Conservation (phyloP, 1,140 invertebrate genomes). For the Leucophenga varia region DNA sequence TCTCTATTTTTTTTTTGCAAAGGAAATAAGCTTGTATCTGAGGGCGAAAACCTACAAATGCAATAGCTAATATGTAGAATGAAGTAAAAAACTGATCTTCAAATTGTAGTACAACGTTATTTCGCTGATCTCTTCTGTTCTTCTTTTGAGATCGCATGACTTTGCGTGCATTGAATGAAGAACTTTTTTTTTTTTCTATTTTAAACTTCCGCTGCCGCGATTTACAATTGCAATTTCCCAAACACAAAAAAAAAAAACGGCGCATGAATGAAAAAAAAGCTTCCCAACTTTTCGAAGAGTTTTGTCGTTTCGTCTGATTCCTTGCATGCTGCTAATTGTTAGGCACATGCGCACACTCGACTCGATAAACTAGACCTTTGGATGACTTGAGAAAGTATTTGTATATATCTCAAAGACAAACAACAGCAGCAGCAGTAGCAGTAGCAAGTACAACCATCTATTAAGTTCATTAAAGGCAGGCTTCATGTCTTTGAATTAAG, state of each 20-base stretch:
- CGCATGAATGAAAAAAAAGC: no score
- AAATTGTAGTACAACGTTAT: no score
- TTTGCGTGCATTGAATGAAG: constrained; percentile 42
- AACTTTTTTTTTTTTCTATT: no score
- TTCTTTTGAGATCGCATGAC: constrained; percentile 10
- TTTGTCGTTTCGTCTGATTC: constrained; percentile 1
- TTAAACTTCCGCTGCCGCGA: constrained; percentile 31
- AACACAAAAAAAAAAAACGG: no score
- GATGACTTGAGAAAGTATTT: constrained; percentile 44
- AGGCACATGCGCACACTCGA: constrained; percentile 5
- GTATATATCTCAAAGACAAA: no score
- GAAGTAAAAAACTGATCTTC: neutral
- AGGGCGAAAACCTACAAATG: constrained; percentile 36
- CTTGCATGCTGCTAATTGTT: constrained; percentile 46
- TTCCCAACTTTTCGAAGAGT: no score
- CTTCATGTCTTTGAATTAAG: no score
- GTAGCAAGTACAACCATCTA: no score
- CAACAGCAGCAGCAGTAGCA: no score
- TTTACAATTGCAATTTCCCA: no score
- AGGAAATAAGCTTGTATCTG: neutral
- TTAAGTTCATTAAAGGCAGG: constrained; percentile 38
- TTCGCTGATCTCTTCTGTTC: neutral
- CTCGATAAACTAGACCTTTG: no score
- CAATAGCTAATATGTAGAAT: constrained; percentile 16
- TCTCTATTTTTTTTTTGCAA: no score